Evolutionary conservation across 2,888 invertebrate genomes (phyloP).

Genomic region (Euzetes globulus): DNA sequence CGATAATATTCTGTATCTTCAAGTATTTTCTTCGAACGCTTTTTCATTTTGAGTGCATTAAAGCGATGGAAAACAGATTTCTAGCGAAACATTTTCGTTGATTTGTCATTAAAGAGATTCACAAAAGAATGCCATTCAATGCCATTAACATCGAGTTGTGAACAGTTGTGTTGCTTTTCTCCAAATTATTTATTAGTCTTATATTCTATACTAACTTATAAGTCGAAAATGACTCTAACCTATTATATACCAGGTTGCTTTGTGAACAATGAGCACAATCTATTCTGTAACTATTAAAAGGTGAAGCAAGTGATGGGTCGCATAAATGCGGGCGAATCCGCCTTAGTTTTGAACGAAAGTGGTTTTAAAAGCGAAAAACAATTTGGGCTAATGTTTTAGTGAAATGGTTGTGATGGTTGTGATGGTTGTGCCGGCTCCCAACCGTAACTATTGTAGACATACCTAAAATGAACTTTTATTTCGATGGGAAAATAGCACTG

Average conservation of each 20-base stretch:
- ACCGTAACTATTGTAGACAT: constrained; percentile 26
- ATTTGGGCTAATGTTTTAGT: constrained; percentile 21
- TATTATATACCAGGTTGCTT: not conserved
- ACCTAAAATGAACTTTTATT: constrained; percentile 14
- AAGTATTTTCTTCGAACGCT: not conserved
- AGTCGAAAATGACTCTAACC: not conserved
- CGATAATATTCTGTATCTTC: not conserved
- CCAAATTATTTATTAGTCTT: not conserved
- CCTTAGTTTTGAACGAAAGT: not conserved
- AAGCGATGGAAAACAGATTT: constrained; percentile 1
- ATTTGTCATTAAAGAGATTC: constrained; percentile 14
- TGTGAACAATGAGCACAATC: not conserved
- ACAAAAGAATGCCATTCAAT: not conserved
- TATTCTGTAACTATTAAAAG: constrained; percentile 6
- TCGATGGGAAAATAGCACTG: not conserved
- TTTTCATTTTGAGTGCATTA: constrained; percentile 13
- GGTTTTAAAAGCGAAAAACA: constrained; percentile 9
- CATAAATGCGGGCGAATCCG: not conserved
- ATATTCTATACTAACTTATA: not conserved
- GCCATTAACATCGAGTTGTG: constrained; percentile 14
- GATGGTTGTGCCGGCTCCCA: not conserved
- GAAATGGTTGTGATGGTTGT: constrained; percentile 8
- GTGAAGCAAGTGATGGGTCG: not conserved
- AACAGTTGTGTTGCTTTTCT: not conserved
- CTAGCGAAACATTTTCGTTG: constrained; percentile 11